phyloP scores from a whole-genome alignment of 2,797 vertebrate genomes.

The Anabacerthia variegaticeps region DNA sequence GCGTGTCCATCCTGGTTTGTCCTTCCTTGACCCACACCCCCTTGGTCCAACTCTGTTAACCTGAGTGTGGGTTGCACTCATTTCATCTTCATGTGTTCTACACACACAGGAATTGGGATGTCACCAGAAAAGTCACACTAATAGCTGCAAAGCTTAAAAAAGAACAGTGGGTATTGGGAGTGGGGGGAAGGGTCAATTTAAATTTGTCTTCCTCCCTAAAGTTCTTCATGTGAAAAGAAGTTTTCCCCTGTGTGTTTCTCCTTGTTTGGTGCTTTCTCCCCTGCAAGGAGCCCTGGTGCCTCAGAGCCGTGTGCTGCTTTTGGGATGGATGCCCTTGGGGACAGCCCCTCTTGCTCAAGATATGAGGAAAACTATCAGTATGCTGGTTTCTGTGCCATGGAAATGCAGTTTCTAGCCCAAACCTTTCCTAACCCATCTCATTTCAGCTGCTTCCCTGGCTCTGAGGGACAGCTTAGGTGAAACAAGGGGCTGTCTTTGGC shows the following conservation, averaged over 20 bases:
- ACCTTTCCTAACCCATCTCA: not conserved
- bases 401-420: not conserved
- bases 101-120: not conserved
- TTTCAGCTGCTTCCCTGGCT: not conserved
- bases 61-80: not conserved
- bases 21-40: not conserved
- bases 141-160: not conserved
- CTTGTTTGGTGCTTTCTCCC: not conserved
- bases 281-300: accelerated
- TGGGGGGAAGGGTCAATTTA: not conserved
- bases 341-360: not conserved
- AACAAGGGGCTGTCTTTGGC: not conserved
- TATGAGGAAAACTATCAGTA: not conserved
- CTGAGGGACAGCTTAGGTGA: not conserved
- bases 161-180: not conserved
- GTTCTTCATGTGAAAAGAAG: not conserved
- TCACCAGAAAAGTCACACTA: not conserved
- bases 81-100: not conserved
- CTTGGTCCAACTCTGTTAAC: not conserved
- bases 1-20: accelerated
- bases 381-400: not conserved
- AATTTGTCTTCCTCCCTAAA: not conserved
- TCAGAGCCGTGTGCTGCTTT: accelerated
- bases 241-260: not conserved
- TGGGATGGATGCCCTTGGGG: not conserved